Conservation (phyloP, 1,140 invertebrate species). For the Drosophila nigromelanica region DNA sequence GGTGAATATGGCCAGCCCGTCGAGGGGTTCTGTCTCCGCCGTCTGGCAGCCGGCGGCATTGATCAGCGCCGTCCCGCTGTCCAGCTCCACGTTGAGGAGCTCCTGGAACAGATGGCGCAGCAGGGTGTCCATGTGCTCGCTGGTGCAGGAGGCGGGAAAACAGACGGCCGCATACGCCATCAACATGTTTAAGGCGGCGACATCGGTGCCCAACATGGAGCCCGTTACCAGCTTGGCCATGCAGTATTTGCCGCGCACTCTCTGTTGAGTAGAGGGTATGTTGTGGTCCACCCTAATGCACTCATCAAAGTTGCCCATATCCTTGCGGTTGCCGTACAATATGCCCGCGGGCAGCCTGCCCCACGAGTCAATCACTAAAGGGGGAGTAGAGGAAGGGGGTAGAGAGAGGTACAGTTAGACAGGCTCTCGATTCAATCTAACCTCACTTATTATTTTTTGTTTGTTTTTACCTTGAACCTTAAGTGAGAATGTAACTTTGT, state of each 20-base stretch:
- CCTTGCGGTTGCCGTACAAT: conserved; percentile 48
- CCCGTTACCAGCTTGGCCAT: conserved; percentile 26
- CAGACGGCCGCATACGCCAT: conserved; percentile 45
- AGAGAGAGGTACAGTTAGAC: background rate
- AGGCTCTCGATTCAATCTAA: background rate
- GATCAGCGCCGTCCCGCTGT: background rate
- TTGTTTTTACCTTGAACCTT: no score
- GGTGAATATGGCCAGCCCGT: conserved; percentile 46
- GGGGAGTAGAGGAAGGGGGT: no score
- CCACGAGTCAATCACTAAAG: conserved; percentile 71
- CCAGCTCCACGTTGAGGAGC: conserved; percentile 20
- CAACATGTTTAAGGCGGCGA: fast-evolving
- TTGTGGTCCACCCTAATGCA: conserved; percentile 44
- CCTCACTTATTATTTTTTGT: conserved; percentile 26
- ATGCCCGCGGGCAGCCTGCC: conserved; percentile 57
- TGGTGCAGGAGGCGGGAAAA: conserved; percentile 51
- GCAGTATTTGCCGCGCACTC: conserved; percentile 60
- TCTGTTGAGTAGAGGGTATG: background rate
- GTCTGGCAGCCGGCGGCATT: conserved; percentile 30
- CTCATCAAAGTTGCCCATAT: conserved; percentile 69
- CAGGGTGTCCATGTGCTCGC: conserved; percentile 32
- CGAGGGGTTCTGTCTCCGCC: conserved; percentile 19
- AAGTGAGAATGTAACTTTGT: no score
- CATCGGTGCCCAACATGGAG: conserved; percentile 6
- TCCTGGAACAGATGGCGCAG: conserved; percentile 35